Evolutionary conservation across 2,888 invertebrate species (phyloP).

Genomic region (Oscheius onirici): DNA sequence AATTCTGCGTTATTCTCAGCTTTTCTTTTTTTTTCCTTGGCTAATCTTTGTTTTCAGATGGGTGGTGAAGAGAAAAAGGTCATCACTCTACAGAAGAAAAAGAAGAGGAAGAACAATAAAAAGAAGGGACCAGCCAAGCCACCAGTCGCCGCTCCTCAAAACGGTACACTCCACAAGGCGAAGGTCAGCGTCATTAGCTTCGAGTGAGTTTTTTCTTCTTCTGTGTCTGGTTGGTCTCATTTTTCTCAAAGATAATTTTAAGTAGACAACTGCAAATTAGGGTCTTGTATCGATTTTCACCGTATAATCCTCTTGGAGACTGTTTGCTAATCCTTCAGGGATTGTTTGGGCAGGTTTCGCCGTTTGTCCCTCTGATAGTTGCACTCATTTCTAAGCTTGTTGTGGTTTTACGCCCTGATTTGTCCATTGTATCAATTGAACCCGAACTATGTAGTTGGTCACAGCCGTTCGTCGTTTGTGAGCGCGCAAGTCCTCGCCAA

Average conservation of each 20-base stretch:
- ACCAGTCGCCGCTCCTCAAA: background rate
- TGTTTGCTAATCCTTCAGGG: conserved; percentile 3
- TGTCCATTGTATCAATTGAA: too few relatives aligned
- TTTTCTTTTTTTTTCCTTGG: background rate
- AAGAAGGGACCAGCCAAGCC: conserved; percentile 37
- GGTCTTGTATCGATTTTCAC: background rate
- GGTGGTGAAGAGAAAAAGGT: conserved; percentile 54
- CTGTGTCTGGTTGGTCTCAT: background rate
- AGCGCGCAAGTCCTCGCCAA: background rate
- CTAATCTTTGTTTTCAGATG: conserved; percentile 24
- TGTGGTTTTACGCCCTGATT: too few relatives aligned
- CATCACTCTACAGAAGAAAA: conserved; percentile 59
- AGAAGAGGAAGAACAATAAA: conserved; percentile 62
- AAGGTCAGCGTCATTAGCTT: conserved; percentile 9
- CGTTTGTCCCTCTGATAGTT: background rate
- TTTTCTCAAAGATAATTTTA: background rate
- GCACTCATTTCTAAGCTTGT: too few relatives aligned
- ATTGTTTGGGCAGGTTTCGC: background rate
- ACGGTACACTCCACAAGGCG: background rate
- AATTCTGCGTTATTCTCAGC: background rate
- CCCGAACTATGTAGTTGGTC: too few relatives aligned
- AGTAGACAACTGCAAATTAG: background rate
- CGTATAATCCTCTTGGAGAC: background rate
- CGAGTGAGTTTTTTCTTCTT: conserved; percentile 7
- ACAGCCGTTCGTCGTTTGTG: background rate